phyloP scores from a whole-genome alignment of 2,888 invertebrate species.

The Bombyx huttoni region DNA sequence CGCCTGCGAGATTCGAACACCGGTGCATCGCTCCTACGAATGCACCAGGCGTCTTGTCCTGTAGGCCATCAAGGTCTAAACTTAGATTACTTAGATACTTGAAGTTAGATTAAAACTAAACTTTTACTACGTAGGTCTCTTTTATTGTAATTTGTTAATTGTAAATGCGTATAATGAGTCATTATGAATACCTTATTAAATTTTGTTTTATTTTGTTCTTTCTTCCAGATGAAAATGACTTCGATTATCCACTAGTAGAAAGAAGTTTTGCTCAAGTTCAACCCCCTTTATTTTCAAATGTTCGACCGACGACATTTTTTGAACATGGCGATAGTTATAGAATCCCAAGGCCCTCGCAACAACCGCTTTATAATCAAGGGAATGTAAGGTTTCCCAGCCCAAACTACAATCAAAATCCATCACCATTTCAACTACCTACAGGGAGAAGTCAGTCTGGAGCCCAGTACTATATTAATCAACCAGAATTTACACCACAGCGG shows the following conservation, averaged over 20 bases:
- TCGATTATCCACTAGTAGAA: slow-evolving; percentile 62
- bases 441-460: slow-evolving; percentile 60
- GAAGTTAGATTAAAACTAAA: too few species aligned
- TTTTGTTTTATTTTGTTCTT: slow-evolving; percentile 9
- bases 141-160: background rate
- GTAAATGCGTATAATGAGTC: background rate
- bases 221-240: slow-evolving; percentile 64
- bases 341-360: slow-evolving; percentile 39
- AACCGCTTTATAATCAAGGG: slow-evolving; percentile 46
- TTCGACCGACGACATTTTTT: slow-evolving; percentile 43
- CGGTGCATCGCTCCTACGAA: too few species aligned
- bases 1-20: too few species aligned
- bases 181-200: background rate
- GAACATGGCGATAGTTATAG: slow-evolving; percentile 52
- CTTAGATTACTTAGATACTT: too few species aligned
- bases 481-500: slow-evolving; percentile 49
- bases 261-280: slow-evolving; percentile 69
- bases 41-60: too few species aligned
- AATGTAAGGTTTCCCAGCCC: slow-evolving; percentile 56
- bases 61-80: too few species aligned
- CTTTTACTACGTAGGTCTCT: too few species aligned
- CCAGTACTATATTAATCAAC: slow-evolving; percentile 62
- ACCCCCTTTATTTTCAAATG: slow-evolving; percentile 56
- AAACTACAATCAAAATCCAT: slow-evolving; percentile 63
- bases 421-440: slow-evolving; percentile 61